These are phyloP conservation scores for Prinia subflava DNA, from an alignment of 2,113 vertebrate genomes.

Conservation along the genomic window DNA sequence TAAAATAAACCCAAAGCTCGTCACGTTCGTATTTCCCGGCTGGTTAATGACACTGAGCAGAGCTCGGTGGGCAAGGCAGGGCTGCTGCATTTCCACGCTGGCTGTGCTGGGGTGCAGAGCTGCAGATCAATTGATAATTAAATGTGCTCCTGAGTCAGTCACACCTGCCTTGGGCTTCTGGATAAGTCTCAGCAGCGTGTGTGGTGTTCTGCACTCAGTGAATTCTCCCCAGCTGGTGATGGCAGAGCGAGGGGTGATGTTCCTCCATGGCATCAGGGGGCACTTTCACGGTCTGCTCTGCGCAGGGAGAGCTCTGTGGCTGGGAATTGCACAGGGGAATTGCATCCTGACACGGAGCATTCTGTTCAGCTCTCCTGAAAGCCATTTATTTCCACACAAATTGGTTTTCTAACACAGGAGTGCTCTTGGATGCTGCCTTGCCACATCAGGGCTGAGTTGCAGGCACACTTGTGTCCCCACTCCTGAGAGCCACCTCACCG, in stretches of 20 bases:
- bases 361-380: neutral
- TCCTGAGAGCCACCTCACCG: fast-evolving
- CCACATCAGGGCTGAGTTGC: neutral
- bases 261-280: neutral
- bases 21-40: neutral
- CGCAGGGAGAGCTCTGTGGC: fast-evolving
- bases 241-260: neutral
- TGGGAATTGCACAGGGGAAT: neutral
- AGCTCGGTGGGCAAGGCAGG: neutral
- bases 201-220: neutral
- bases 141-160: neutral
- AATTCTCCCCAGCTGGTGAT: neutral
- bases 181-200: neutral
- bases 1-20: neutral
- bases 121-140: neutral
- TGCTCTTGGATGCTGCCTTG: neutral
- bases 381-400: neutral
- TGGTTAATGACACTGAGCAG: neutral
- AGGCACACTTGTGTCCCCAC: fast-evolving
- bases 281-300: neutral
- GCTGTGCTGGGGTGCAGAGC: neutral
- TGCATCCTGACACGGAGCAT: neutral
- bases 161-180: neutral
- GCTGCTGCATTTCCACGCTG: neutral
- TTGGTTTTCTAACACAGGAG: neutral